A percentile compares a stretch with the other conserved stretches of the same genome.
phyloP scores from a whole-genome alignment of 1,140 invertebrate genomes.

The Microplitis mediator region DNA sequence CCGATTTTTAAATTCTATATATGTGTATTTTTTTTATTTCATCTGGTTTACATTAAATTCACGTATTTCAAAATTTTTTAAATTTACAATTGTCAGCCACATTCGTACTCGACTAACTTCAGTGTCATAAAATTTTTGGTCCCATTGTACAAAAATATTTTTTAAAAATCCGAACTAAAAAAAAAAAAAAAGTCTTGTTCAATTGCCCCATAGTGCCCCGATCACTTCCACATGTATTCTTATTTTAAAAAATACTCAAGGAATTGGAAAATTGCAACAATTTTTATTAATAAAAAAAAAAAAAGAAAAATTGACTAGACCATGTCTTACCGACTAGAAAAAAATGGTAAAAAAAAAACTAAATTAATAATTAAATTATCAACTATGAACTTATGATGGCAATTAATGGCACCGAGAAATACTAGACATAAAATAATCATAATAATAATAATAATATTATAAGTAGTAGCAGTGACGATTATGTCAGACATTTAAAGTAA shows the following conservation, averaged over 20 bases:
- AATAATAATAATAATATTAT: background rate
- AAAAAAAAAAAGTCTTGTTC: too few relatives aligned
- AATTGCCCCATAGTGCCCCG: too few relatives aligned
- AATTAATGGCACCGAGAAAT: background rate
- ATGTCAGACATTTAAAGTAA: background rate
- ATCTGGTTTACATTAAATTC: too few relatives aligned
- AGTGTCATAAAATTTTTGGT: too few relatives aligned
- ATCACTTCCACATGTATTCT: too few relatives aligned
- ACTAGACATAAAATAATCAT: background rate
- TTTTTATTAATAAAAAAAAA: background rate
- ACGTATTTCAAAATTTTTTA: too few relatives aligned
- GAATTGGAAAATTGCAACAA: slow-evolving; percentile 26
- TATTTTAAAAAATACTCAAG: background rate
- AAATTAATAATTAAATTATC: background rate
- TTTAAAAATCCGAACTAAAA: too few relatives aligned
- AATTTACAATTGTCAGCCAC: too few relatives aligned
- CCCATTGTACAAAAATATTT: too few relatives aligned
- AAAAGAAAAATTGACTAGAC: background rate
- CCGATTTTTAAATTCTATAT: too few relatives aligned
- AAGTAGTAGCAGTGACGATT: background rate
- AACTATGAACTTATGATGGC: background rate
- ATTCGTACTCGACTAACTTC: too few relatives aligned
- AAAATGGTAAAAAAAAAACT: background rate
- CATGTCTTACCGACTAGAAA: slow-evolving; percentile 51
- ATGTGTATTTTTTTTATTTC: too few relatives aligned